A percentile compares a stretch with the other conserved stretches of the same genome.
These are phyloP conservation scores for Stichopus chloronotus DNA, from an alignment of 35 echinoderm and acorn worm species.

Conservation along the genomic window DNA sequence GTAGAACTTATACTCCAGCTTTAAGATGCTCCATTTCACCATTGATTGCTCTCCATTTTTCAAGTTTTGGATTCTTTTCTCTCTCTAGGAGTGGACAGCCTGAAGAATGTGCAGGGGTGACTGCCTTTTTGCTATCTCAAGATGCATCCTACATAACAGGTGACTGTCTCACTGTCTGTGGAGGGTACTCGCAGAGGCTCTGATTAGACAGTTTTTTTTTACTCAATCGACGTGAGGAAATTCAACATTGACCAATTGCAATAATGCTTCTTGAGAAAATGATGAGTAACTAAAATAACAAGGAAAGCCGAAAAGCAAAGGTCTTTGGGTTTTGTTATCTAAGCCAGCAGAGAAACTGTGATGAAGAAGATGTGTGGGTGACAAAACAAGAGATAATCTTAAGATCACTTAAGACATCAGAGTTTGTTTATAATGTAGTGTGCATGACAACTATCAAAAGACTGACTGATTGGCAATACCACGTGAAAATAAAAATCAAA, in stretches of 20 bases:
- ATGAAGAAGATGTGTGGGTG: too few relatives aligned
- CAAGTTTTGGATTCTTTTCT: background rate
- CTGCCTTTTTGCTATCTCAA: slow-evolving; percentile 28
- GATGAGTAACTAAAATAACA: background rate
- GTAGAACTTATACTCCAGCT: too few relatives aligned
- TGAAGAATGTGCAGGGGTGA: slow-evolving; percentile 40
- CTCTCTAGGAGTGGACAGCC: background rate
- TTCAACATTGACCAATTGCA: background rate
- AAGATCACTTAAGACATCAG: too few relatives aligned
- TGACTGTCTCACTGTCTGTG: slow-evolving; percentile 44
- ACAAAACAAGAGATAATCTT: too few relatives aligned
- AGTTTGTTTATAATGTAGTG: too few relatives aligned
- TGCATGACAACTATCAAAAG: too few relatives aligned
- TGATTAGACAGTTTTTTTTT: background rate
- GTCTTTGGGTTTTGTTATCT: too few relatives aligned
- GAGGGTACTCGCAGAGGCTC: slow-evolving; percentile 29
- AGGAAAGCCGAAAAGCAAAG: background rate
- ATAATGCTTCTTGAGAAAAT: background rate
- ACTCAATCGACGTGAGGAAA: too few relatives aligned
- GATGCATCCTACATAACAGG: slow-evolving; percentile 56
- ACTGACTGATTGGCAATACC: too few relatives aligned
- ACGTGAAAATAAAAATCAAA: too few relatives aligned
- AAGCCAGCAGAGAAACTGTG: too few relatives aligned
- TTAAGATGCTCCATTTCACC: too few relatives aligned
- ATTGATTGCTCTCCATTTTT: background rate